Conservation (phyloP, 2,113 vertebrate species). For the Cryptotis parvus region DNA sequence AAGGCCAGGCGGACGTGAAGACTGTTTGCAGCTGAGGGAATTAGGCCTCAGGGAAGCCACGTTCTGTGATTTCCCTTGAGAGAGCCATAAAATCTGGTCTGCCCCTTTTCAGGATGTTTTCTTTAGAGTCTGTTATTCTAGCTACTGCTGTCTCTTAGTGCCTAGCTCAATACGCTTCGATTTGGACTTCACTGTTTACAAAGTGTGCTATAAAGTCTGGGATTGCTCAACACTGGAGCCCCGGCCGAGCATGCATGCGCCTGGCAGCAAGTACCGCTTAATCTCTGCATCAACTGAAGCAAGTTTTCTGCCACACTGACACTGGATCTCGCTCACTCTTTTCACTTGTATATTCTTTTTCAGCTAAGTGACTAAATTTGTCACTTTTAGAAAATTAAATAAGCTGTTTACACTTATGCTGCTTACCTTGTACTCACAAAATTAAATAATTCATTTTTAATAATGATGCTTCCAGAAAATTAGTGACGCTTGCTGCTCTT, state of each 20-base stretch:
- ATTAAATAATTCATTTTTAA: constrained; percentile 1
- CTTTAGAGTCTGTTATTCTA: not conserved
- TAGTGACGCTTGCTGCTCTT: not conserved
- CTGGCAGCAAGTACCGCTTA: not conserved
- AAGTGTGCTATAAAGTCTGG: not conserved
- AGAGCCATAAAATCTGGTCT: not conserved
- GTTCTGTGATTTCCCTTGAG: not conserved
- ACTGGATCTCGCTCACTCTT: not conserved
- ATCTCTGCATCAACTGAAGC: fast-evolving
- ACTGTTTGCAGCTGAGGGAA: not conserved
- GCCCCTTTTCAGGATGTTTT: not conserved
- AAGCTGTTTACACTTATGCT: not conserved
- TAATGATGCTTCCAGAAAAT: constrained; percentile 18
- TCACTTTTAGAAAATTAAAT: not conserved
- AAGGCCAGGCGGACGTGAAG: not conserved
- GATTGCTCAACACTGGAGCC: not conserved
- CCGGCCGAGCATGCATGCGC: too few species aligned
- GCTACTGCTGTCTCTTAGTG: not conserved
- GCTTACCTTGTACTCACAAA: not conserved
- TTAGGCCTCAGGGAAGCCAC: not conserved
- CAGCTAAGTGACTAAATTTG: constrained; percentile 3
- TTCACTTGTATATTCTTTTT: not conserved
- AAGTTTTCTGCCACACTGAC: fast-evolving
- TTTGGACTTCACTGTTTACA: not conserved
- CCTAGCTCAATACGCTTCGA: fast-evolving